These are phyloP conservation scores for Scaptomyza flava DNA, from an alignment of 2,888 invertebrate species.

Conservation along the genomic window DNA sequence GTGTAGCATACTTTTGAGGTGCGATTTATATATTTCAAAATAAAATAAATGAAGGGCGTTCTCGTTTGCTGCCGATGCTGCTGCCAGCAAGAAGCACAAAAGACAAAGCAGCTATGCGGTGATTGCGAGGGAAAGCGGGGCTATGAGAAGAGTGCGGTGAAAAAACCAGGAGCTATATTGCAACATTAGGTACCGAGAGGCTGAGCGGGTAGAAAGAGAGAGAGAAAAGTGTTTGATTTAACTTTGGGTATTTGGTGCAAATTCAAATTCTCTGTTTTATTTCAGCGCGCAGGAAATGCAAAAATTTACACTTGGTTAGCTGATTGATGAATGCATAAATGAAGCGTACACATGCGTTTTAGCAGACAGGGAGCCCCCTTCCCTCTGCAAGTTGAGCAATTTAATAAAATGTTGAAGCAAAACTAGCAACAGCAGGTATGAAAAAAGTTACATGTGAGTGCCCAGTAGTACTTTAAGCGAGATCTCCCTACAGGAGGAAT, in stretches of 20 bases:
- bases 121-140: conserved; percentile 15
- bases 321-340: conserved; percentile 83
- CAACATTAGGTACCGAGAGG: conserved; percentile 1
- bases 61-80: conserved; percentile 32
- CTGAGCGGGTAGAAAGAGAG: background rate
- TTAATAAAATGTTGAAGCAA: conserved; percentile 50
- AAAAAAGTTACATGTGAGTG: conserved; percentile 23
- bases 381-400: conserved; percentile 60
- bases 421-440: conserved; percentile 23
- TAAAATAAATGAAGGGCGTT: conserved; percentile 81
- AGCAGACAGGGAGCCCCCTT: background rate
- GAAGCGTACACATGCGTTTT: conserved; percentile 80
- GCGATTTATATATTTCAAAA: conserved; percentile 82
- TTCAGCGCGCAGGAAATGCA: conserved; percentile 78
- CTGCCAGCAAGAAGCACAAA: conserved; percentile 52
- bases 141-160: background rate
- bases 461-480: too few relatives aligned
- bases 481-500: too few relatives aligned
- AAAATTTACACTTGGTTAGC: conserved; percentile 83
- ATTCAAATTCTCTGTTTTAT: conserved; percentile 78
- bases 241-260: conserved; percentile 61
- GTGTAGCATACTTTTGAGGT: conserved; percentile 81
- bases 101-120: conserved; percentile 67
- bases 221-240: conserved; percentile 50
- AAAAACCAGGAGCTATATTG: conserved; percentile 19